Evolutionary conservation across 2,113 vertebrate species (phyloP), one percentile per base, ranked within the genome.

Genomic region (Carettochelys insculpta): DNA sequence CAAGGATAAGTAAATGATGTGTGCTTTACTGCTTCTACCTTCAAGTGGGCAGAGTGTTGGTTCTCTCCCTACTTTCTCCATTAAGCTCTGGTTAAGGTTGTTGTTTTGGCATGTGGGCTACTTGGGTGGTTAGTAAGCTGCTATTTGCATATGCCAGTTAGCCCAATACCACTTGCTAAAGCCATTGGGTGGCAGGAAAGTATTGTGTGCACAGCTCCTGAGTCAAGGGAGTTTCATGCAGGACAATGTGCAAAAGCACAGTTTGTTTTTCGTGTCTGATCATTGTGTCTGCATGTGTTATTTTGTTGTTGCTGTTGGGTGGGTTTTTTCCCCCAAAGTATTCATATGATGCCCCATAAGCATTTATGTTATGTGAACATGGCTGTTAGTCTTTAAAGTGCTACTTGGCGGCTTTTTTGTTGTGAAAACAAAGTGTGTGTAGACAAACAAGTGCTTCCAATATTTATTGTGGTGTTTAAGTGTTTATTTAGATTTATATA

Each of bases 331-430:
- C 80, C 61, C 88, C 81, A 77, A 87, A 24, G 38, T 89, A 56
- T 85, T 4, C 27, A 3, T 80, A 47, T 82, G 50, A 91, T 77
- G 25, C 19, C 73, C 58, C 12, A 11, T 58, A 24, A 85, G 22
- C 87, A 90, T 90, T 94, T 85, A 75, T 53, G 53, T 95, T 85
- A 77, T 48, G 47, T 31, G 50, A 87, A 75, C 22, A 75, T 41
- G 45, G 6, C 71, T 75, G 14, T n/a, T n/a, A n/a, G n/a, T n/a
- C n/a, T n/a, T n/a, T n/a, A n/a, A n/a, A n/a, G n/a, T n/a, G n/a
- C n/a, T n/a, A n/a, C n/a, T n/a, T n/a, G n/a, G n/a, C n/a, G n/a
- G n/a, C n/a, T n/a, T n/a, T n/a, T n/a, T n/a, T n/a, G 45, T 25
- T 75, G 5, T 86, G 5, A 0, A 87, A 81, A 20, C 73, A 48